Percentiles rank a stretch among this genome's conserved stretches.
Conservation (phyloP, 2,888 invertebrate genomes). For the Drosophila mayaguana region DNA sequence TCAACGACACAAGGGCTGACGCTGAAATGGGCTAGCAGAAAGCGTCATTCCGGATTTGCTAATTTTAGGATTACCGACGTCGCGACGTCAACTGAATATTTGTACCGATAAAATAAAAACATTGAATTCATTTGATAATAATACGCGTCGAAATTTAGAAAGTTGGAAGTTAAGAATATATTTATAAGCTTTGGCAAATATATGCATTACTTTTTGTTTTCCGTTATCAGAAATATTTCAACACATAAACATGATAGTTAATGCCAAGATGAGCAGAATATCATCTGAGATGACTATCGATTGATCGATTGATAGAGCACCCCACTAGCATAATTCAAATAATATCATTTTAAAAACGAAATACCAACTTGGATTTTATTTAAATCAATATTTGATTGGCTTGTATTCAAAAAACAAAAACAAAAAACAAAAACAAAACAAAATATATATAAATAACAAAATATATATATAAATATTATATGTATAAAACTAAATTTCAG, state of each 20-base stretch:
- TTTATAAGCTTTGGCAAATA: no score
- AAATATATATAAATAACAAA: no score
- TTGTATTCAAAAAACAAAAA: no score
- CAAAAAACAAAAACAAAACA: no score
- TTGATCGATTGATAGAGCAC: not conserved
- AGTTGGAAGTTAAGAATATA: no score
- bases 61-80: not conserved
- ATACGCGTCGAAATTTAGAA: no score
- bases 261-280: not conserved
- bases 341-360: not conserved
- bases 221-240: not conserved
- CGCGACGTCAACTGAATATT: not conserved
- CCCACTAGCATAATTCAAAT: not conserved
- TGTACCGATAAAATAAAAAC: not conserved
- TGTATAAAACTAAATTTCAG: no score
- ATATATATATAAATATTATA: no score
- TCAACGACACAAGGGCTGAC: not conserved
- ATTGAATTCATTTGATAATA: not conserved
- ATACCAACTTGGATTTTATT: no score
- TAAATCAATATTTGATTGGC: no score
- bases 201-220: no score
- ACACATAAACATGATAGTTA: not conserved
- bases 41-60: not conserved
- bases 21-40: not conserved
- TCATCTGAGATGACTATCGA: not conserved